phyloP scores from a whole-genome alignment of 2,888 invertebrate species.

The Drosophila ezoana region DNA sequence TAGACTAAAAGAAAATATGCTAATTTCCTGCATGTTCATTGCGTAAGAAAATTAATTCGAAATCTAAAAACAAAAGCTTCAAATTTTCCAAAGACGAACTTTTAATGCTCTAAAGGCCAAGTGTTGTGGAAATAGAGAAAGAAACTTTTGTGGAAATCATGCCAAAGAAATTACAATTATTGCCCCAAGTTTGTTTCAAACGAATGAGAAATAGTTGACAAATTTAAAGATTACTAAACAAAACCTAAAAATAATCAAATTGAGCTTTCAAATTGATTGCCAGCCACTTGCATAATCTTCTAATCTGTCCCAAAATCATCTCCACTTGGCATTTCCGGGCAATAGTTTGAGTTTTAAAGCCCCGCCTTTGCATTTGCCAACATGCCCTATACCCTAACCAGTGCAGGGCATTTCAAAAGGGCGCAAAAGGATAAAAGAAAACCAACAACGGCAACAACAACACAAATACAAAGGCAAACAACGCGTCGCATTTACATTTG shows the following conservation, averaged over 20 bases:
- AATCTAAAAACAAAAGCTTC: constrained; percentile 19
- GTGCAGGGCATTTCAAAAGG: constrained; percentile 44
- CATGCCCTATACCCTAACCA: not conserved
- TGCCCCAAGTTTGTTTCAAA: too few species aligned
- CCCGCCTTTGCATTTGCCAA: not conserved
- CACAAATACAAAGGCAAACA: constrained; percentile 56
- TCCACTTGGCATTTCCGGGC: not conserved
- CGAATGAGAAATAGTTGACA: too few species aligned
- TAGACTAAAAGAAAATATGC: constrained; percentile 65
- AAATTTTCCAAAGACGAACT: constrained; percentile 14
- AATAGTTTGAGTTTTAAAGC: not conserved
- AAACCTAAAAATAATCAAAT: too few species aligned
- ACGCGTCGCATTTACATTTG: constrained; percentile 75
- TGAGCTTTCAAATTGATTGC: too few species aligned
- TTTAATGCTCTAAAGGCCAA: constrained; percentile 22
- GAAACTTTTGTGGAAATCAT: too few species aligned
- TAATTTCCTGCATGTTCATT: constrained; percentile 71
- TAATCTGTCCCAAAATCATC: not conserved
- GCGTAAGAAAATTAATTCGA: constrained; percentile 66
- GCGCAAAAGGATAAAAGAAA: constrained; percentile 49
- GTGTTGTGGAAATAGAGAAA: not conserved
- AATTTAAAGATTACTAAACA: too few species aligned
- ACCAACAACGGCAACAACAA: constrained; percentile 24
- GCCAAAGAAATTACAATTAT: too few species aligned
- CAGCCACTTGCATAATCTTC: not conserved